Evolutionary conservation across 2,113 vertebrate species (phyloP), one percentile per base, ranked within the genome.

Genomic region (Micronycteris hirsuta): DNA sequence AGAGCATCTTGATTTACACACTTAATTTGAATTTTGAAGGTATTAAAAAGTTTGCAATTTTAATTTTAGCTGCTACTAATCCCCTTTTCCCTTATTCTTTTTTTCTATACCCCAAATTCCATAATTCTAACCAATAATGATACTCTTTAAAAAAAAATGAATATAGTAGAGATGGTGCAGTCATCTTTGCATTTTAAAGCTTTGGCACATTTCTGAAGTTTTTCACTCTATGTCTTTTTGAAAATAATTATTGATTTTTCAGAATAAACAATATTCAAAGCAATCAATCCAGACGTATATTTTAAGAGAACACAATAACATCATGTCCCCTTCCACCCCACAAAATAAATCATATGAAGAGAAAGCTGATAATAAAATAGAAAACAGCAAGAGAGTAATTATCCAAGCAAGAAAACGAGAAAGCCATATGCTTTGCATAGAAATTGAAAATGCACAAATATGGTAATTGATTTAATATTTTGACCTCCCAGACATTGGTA

Each of bases 191-290:
- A 28, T 67, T 67, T 67, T 67, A 74, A 86, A 52, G 12, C 12
- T 91, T 17, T 52, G 15, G 28, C 8, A 70, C 0, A 49, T 24
- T 96, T 96, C 6, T 38, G 38, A 56, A 88, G 26, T 90, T 97
- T 97, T 84, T 63, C 5, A 90, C 33, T 89, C 77, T 54, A 15
- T 86, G 47, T 65, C 31, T 52, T 76, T 97, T 95, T 84, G 28
- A 80, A 95, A 97, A 92, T 94, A 76, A 91, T 83, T 97, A 56
- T 58, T 96, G 90, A 94, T 86, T 87, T 3, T 3, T 70, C 31
- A 24, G 54, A 45, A 88, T 65, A 96, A 97, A 95, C n/a, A 2
- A 83, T 82, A 89, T 22, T 12, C 20, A 95, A 3, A 24, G 49
- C 65, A 95, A 67, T 93, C 63, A 93, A 94, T 47, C 41, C 63